phyloP scores from a whole-genome alignment of 2,113 vertebrate genomes.

The Cyprinodon variegatus region DNA sequence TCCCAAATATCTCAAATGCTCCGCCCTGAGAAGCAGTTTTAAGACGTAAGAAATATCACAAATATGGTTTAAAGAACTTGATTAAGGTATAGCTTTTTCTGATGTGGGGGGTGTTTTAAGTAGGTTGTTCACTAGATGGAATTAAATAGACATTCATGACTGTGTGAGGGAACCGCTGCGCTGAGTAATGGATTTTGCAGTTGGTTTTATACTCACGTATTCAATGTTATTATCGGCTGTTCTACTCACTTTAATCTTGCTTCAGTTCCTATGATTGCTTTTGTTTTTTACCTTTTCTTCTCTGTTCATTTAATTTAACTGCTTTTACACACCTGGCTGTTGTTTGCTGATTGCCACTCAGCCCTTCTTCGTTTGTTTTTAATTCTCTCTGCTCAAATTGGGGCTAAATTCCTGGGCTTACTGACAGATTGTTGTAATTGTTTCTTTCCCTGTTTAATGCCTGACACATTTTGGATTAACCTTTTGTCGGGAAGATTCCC shows the following conservation, averaged over 20 bases:
- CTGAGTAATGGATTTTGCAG: neutral
- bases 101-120: neutral
- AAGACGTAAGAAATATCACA: neutral
- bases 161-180: neutral
- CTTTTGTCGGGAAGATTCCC: neutral
- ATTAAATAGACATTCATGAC: neutral
- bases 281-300: neutral
- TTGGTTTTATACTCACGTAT: neutral
- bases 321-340: conserved; percentile 2
- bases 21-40: neutral
- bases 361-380: neutral
- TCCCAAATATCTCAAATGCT: neutral
- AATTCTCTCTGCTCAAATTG: neutral
- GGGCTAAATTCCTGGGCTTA: neutral
- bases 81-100: neutral
- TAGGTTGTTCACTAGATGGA: neutral
- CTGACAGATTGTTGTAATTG: neutral
- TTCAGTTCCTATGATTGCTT: neutral
- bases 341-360: conserved; percentile 9
- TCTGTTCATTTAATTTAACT: neutral
- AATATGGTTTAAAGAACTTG: neutral
- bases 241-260: neutral
- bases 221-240: neutral
- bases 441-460: neutral
- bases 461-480: neutral